Conservation (phyloP, 2,113 vertebrate genomes). For the Nicator chloris region DNA sequence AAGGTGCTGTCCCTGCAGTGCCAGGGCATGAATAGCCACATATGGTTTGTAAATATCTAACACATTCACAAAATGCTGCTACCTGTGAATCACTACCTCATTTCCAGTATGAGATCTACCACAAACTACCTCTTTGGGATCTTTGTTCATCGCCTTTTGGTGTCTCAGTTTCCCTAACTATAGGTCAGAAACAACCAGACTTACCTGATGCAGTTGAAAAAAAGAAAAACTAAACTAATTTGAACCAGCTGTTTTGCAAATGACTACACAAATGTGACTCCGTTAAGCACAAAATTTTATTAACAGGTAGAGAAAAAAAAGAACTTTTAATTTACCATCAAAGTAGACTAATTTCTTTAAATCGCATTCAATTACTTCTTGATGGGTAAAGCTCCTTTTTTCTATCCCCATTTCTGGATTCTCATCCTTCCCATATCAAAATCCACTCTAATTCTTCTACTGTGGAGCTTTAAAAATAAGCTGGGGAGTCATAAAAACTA, state of each 20-base stretch:
- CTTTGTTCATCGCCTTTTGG: neutral
- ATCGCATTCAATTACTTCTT: neutral
- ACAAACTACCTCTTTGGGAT: neutral
- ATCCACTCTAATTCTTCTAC: conserved; percentile 41
- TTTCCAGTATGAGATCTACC: neutral
- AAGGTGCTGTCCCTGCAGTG: neutral
- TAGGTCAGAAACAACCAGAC: neutral
- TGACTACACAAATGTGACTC: neutral
- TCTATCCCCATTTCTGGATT: neutral
- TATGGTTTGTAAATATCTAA: neutral
- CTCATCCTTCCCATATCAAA: conserved; percentile 31
- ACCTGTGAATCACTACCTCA: neutral
- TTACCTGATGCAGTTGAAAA: neutral
- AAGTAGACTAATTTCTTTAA: conserved; percentile 16
- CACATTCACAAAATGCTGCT: rapidly evolving
- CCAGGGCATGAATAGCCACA: neutral
- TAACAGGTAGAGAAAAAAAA: neutral
- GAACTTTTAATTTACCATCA: conserved; percentile 29
- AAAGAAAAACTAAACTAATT: neutral
- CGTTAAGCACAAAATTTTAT: conserved; percentile 17
- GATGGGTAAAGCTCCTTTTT: conserved; percentile 10
- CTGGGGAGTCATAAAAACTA: conserved; percentile 71
- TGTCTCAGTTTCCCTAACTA: neutral
- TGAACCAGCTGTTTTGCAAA: neutral
- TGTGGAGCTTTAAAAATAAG: conserved; percentile 63